A percentile compares a stretch with the other conserved stretches of the same genome.
phyloP scores from a whole-genome alignment of 2,113 vertebrate genomes.

The Xenopus laevis region DNA sequence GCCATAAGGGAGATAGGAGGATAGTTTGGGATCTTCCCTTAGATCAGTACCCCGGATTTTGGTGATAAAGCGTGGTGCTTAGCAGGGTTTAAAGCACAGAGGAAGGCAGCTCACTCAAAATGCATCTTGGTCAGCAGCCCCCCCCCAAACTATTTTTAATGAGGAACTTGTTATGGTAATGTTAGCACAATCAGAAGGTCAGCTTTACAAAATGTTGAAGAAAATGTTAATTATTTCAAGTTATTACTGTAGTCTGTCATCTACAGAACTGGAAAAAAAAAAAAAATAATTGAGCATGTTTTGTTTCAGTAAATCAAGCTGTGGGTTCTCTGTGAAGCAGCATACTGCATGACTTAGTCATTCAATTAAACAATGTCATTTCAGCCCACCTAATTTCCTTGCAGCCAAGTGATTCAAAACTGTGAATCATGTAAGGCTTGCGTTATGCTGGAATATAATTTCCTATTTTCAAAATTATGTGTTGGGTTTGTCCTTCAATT shows the following conservation, averaged over 20 bases:
- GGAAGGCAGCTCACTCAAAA: too few relatives aligned
- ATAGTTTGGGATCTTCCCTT: too few relatives aligned
- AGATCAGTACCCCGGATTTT: too few relatives aligned
- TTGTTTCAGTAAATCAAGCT: conserved; percentile 8
- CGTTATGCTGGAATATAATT: conserved; percentile 9
- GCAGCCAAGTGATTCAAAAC: conserved; percentile 18
- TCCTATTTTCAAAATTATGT: conserved; percentile 12
- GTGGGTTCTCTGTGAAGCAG: not conserved
- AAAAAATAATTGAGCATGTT: conserved; percentile 16
- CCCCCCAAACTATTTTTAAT: too few relatives aligned
- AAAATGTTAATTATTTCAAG: conserved; percentile 2
- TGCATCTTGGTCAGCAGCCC: too few relatives aligned
- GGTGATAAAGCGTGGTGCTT: too few relatives aligned
- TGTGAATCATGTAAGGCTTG: conserved; percentile 13
- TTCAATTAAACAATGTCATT: conserved; percentile 27
- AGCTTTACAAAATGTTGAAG: conserved; percentile 1
- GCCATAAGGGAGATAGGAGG: too few relatives aligned
- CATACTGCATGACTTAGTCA: conserved; percentile 14
- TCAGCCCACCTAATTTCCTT: conserved; percentile 18
- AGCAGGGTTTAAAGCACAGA: too few relatives aligned
- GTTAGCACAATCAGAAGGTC: conserved; percentile 1
- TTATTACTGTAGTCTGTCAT: conserved; percentile 3
- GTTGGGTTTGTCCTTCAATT: conserved; percentile 15
- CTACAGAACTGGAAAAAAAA: not conserved
- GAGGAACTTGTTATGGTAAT: too few relatives aligned